These are phyloP conservation scores for Macaria notata DNA, from an alignment of 2,888 invertebrate genomes.

Conservation along the genomic window DNA sequence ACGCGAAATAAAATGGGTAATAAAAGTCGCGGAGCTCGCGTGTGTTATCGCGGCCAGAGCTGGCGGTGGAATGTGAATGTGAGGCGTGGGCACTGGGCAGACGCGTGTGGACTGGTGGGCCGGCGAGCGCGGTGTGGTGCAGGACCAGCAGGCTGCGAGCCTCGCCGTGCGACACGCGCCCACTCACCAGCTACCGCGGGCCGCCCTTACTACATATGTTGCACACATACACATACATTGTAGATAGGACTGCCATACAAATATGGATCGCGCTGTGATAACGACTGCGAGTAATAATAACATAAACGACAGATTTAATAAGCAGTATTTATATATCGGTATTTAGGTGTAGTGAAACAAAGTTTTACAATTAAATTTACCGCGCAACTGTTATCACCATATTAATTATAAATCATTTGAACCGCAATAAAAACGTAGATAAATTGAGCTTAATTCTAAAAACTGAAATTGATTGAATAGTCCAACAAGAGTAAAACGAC, in stretches of 20 bases:
- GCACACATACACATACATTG: not conserved
- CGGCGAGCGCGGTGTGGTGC: slow-evolving; percentile 49
- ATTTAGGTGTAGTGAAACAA: too few species aligned
- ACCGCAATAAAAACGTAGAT: too few species aligned
- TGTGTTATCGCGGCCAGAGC: slow-evolving; percentile 70
- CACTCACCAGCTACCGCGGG: not conserved
- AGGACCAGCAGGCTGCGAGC: slow-evolving; percentile 8
- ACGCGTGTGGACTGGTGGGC: slow-evolving; percentile 50
- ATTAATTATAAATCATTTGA: too few species aligned
- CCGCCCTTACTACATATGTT: not conserved
- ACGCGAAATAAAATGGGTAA: slow-evolving; percentile 73
- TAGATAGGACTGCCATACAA: slow-evolving; percentile 39
- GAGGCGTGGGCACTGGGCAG: slow-evolving; percentile 42
- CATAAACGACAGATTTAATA: too few species aligned
- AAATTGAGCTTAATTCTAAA: too few species aligned
- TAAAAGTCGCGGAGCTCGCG: slow-evolving; percentile 65
- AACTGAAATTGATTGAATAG: too few species aligned
- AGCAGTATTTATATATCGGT: too few species aligned
- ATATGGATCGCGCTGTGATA: too few species aligned
- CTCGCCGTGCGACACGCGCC: slow-evolving; percentile 31
- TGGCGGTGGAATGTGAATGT: slow-evolving; percentile 74
- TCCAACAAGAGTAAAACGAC: too few species aligned
- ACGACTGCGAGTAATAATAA: too few species aligned
- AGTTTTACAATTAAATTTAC: too few species aligned
- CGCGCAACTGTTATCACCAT: too few species aligned